Conservation (phyloP, 1,140 invertebrate genomes). For the Cecropterus lyciades region DNA sequence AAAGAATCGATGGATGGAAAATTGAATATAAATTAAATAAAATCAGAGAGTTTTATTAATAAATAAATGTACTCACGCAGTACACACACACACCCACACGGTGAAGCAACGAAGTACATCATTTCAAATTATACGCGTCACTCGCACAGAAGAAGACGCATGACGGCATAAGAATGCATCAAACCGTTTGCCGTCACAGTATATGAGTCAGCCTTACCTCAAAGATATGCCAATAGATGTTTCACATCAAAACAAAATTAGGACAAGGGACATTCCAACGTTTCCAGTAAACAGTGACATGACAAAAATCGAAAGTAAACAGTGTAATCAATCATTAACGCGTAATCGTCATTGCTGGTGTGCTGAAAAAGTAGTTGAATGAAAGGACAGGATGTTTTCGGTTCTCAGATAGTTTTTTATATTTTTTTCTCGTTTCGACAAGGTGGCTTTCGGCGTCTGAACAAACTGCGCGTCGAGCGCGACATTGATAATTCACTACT, state of each 20-base stretch:
- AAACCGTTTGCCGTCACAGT: too few relatives aligned
- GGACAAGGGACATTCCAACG: constrained; percentile 19
- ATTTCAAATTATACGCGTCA: too few relatives aligned
- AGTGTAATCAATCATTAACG: constrained; percentile 73
- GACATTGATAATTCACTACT: constrained; percentile 77
- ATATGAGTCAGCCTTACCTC: too few relatives aligned
- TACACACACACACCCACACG: too few relatives aligned
- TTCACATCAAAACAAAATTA: constrained; percentile 16
- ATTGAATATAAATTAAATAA: too few relatives aligned
- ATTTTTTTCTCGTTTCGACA: constrained; percentile 62
- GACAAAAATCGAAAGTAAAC: constrained; percentile 68
- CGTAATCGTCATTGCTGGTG: constrained; percentile 55
- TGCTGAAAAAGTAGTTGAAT: constrained; percentile 60
- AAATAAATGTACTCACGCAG: too few relatives aligned
- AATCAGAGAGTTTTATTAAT: too few relatives aligned
- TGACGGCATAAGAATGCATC: too few relatives aligned
- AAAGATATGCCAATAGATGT: too few relatives aligned
- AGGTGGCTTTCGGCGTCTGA: constrained; percentile 63
- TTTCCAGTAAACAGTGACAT: constrained; percentile 59
- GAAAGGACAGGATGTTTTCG: constrained; percentile 62
- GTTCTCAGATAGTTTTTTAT: constrained; percentile 62
- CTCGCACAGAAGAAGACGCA: too few relatives aligned
- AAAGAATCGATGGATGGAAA: too few relatives aligned
- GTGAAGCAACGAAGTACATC: too few relatives aligned
- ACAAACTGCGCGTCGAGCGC: constrained; percentile 71